Conservation (phyloP, 2,797 vertebrate genomes). For the Anomalospiza imberbis region DNA sequence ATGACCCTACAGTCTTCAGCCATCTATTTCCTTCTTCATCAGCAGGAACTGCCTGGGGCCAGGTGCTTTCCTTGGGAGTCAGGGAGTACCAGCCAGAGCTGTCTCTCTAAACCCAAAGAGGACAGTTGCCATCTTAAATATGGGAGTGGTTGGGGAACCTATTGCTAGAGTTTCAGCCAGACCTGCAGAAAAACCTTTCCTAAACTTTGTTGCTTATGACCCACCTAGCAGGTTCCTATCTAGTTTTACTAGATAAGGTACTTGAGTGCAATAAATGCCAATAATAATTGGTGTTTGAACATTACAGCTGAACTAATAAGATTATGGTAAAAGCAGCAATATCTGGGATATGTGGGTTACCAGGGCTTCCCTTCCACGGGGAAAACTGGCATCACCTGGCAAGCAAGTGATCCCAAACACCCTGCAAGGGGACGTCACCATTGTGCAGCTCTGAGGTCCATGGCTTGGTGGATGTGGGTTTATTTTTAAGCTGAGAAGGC, state of each 20-base stretch:
- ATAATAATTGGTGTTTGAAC: background rate
- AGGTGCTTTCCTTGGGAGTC: background rate
- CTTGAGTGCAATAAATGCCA: background rate
- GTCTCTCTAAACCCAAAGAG: background rate
- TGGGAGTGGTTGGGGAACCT: background rate
- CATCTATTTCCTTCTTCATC: background rate
- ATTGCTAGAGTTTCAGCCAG: background rate
- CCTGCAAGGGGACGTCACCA: background rate
- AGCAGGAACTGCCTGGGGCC: background rate
- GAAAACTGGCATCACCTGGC: background rate
- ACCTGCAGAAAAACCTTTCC: background rate
- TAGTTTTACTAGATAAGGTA: background rate
- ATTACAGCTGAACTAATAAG: background rate
- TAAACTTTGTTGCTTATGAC: background rate
- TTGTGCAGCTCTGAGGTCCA: background rate
- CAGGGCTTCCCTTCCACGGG: background rate
- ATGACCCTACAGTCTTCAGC: background rate
- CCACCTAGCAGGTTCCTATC: background rate
- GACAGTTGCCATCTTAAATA: background rate
- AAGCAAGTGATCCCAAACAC: background rate
- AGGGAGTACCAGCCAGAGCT: background rate
- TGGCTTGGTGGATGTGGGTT: background rate
- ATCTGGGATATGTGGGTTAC: background rate
- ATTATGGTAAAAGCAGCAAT: background rate
- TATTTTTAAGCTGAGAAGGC: background rate